phyloP scores from a whole-genome alignment of 2,797 vertebrate genomes.

The Pseudomugil gertrudae region DNA sequence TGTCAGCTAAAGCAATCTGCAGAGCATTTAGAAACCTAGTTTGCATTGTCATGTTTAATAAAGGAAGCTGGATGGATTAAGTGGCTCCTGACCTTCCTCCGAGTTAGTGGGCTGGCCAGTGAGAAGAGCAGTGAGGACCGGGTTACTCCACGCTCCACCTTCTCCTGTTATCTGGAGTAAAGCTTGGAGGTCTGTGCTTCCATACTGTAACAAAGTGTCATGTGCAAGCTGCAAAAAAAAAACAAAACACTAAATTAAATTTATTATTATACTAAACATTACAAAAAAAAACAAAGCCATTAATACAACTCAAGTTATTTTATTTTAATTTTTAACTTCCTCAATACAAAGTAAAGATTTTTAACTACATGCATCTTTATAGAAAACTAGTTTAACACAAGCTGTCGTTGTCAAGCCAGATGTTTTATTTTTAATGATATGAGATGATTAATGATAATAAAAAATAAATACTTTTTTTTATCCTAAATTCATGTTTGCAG shows the following conservation, averaged over 20 bases:
- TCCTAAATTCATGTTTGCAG: too few relatives aligned
- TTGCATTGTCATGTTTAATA: not conserved
- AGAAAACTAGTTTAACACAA: slow-evolving; percentile 4
- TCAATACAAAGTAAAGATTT: slow-evolving; percentile 1
- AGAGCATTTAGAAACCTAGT: not conserved
- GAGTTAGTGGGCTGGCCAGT: slow-evolving; percentile 88
- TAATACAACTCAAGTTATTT: not conserved
- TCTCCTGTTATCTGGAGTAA: slow-evolving; percentile 93
- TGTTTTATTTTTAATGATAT: too few relatives aligned
- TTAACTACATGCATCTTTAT: not conserved
- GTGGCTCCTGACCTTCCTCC: slow-evolving; percentile 87
- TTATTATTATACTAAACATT: not conserved
- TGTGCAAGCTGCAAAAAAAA: slow-evolving; percentile 87
- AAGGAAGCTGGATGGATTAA: not conserved
- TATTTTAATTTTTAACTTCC: slow-evolving; percentile 5
- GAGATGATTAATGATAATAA: too few relatives aligned
- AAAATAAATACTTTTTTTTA: too few relatives aligned
- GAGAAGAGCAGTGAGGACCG: slow-evolving; percentile 90
- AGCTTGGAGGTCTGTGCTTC: slow-evolving; percentile 93
- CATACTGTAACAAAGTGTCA: slow-evolving; percentile 91
- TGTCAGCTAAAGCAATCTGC: not conserved
- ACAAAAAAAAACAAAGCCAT: slow-evolving; percentile 4
- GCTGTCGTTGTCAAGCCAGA: not conserved
- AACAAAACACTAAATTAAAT: not conserved
- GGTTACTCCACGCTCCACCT: slow-evolving; percentile 94